A percentile compares a stretch with the other conserved stretches of the same genome.
Conservation (phyloP, 2,113 vertebrate genomes). For the Neodontobutis hainanensis region DNA sequence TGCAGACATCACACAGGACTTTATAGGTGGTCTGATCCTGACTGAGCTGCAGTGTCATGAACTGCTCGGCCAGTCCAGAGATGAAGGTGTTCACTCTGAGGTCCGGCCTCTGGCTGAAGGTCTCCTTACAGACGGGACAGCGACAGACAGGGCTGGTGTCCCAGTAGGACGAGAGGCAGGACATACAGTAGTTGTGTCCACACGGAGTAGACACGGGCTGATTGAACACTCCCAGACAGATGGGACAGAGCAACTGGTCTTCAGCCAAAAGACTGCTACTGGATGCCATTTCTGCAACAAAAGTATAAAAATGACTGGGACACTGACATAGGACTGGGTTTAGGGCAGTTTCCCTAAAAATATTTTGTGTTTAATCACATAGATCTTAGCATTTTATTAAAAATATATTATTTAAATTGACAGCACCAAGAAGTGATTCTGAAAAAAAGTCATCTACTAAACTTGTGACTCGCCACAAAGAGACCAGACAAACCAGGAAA, state of each 20-base stretch:
- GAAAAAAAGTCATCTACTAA: no score
- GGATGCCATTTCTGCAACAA: slow-evolving; percentile 60
- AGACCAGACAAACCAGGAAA: no score
- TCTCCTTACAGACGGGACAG: slow-evolving; percentile 55
- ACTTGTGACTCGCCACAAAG: no score
- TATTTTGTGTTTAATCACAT: no score
- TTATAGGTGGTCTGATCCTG: background rate
- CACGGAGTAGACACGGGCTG: slow-evolving; percentile 64
- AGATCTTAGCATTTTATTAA: no score
- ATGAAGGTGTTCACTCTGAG: slow-evolving; percentile 70
- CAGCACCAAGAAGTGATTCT: no score
- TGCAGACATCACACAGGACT: slow-evolving; percentile 60
- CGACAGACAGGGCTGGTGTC: background rate
- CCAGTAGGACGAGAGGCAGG: slow-evolving; percentile 58
- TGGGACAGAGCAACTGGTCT: slow-evolving; percentile 63
- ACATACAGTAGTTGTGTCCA: slow-evolving; percentile 71
- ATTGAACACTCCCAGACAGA: slow-evolving; percentile 58
- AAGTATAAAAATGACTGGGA: background rate
- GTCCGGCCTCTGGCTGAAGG: slow-evolving; percentile 36
- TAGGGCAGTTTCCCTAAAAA: no score
- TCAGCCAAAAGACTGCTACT: slow-evolving; percentile 36
- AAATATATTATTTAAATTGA: no score
- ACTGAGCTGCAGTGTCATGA: slow-evolving; percentile 24
- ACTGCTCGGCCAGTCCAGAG: slow-evolving; percentile 31
- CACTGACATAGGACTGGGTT: background rate